These are phyloP conservation scores for Sinotaia quadrata DNA, from an alignment of 2,888 invertebrate genomes.

Conservation along the genomic window DNA sequence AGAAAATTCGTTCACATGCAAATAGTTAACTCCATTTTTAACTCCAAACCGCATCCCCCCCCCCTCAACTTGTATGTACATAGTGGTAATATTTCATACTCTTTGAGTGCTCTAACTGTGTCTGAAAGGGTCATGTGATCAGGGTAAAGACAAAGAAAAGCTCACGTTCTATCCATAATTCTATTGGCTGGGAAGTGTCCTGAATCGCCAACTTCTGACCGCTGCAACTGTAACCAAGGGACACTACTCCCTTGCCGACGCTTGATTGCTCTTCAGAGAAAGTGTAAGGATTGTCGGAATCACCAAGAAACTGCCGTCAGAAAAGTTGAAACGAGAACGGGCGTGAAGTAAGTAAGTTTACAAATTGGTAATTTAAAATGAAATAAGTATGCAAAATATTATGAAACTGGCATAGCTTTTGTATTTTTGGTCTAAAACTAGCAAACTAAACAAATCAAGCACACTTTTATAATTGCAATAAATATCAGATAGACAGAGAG, in stretches of 20 bases:
- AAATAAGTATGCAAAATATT: too few species aligned
- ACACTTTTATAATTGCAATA: too few species aligned
- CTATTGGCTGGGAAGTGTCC: slow-evolving; percentile 35
- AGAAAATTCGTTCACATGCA: too few species aligned
- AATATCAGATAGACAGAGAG: too few species aligned
- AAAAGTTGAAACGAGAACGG: background rate
- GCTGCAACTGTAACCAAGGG: slow-evolving; percentile 44
- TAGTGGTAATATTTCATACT: background rate
- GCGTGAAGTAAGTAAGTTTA: too few species aligned
- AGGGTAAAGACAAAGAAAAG: background rate
- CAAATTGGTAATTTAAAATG: too few species aligned
- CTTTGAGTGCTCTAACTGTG: background rate
- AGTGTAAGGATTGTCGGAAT: slow-evolving; percentile 42
- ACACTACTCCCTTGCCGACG: slow-evolving; percentile 49
- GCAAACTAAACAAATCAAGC: too few species aligned
- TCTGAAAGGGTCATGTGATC: background rate
- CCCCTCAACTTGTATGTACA: too few species aligned
- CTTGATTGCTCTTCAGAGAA: slow-evolving; percentile 34
- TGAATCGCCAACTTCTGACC: slow-evolving; percentile 32
- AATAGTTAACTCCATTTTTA: too few species aligned
- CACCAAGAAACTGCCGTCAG: slow-evolving; percentile 37
- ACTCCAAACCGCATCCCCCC: too few species aligned
- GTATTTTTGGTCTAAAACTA: too few species aligned
- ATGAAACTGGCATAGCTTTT: too few species aligned
- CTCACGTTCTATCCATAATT: slow-evolving; percentile 44